Base-by-base conservation (phyloP, 2,888 invertebrate genomes). In the Perdita meconis region DNA sequence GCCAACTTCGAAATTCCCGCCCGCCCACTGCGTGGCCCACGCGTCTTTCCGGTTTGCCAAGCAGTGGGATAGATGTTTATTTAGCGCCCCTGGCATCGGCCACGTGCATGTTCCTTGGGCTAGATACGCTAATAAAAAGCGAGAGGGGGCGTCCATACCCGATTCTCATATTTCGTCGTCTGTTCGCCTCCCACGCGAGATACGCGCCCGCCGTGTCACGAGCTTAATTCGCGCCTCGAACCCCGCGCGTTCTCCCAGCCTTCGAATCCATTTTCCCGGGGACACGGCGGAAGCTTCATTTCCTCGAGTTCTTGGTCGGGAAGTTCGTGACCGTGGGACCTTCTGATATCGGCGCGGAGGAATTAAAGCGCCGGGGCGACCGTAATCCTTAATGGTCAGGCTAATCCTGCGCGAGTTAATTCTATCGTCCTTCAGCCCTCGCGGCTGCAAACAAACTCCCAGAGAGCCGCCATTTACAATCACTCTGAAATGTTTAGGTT, bases 301-400 rank as follows among this genome's bases (percentile, higher is more conserved):
- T 60, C 67, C 60, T 24, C 26, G 26, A 64, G 24, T 55, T 51
- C 42, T 55, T n/a, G 5, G 36, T n/a, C n/a, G 6, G 4, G 8
- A 10, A 22, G 24, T 4, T 36, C 24, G 47, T 22, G 16, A 12
- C 13, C 12, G 0, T 12, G 0, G 47, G 10, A 22, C 22, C 30
- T 19, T 19, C 30, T 53, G 70, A 57, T 80, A 80, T 80, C 64
- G 65, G 66, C 50, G 47, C 26, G 13, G 51, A 30, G 55, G 70
- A 47, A 70, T 77, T 76, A 72, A 63, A 71, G n/a, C 19, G 57
- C 50, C 56, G 24, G 44, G 44, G 26, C 68, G 50, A 42, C 22
- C 13, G 55, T 81, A 68, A 80, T 80, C 68, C 44, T 42, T 80
- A 81, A 80, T 71, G 81, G 73, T 66, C 67, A 56, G 60, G 42